phyloP scores from a whole-genome alignment of 1,140 invertebrate species.

The Drosophila micromelanica region DNA sequence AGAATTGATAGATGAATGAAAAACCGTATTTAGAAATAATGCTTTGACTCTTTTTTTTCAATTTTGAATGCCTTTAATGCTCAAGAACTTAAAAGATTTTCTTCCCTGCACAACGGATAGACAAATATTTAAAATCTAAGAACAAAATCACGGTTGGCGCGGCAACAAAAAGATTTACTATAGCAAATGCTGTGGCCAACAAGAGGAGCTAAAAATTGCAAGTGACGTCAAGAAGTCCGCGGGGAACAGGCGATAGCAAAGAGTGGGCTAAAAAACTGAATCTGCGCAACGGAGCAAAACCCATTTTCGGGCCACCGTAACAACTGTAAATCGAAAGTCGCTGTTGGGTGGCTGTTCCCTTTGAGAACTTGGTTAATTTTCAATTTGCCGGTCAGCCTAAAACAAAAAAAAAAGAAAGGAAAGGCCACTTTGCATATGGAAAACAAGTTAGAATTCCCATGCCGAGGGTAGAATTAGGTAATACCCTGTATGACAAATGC shows the following conservation, averaged over 20 bases:
- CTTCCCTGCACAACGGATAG: not conserved
- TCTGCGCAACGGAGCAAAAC: constrained; percentile 29
- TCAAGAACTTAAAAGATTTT: not conserved
- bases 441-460: not conserved
- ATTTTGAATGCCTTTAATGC: not conserved
- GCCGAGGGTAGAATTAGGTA: not conserved
- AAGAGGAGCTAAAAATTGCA: constrained; percentile 46
- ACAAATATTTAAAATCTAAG: not conserved
- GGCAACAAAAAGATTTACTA: constrained; percentile 30
- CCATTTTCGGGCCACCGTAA: constrained; percentile 27
- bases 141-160: not conserved
- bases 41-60: not conserved
- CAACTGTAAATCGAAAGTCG: constrained; percentile 47
- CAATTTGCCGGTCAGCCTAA: constrained; percentile 59
- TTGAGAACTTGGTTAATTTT: constrained; percentile 67
- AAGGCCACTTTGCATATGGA: constrained; percentile 15
- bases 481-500: not conserved
- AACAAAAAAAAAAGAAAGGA: constrained; percentile 15
- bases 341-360: constrained; percentile 11
- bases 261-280: constrained; percentile 28
- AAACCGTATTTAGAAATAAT: not conserved
- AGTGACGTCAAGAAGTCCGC: constrained; percentile 69
- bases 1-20: too few species aligned
- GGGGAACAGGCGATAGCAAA: constrained; percentile 45
- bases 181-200: constrained; percentile 28